These are phyloP conservation scores for Cyprinodon variegatus DNA, from an alignment of 2,113 vertebrate species.

Conservation along the genomic window DNA sequence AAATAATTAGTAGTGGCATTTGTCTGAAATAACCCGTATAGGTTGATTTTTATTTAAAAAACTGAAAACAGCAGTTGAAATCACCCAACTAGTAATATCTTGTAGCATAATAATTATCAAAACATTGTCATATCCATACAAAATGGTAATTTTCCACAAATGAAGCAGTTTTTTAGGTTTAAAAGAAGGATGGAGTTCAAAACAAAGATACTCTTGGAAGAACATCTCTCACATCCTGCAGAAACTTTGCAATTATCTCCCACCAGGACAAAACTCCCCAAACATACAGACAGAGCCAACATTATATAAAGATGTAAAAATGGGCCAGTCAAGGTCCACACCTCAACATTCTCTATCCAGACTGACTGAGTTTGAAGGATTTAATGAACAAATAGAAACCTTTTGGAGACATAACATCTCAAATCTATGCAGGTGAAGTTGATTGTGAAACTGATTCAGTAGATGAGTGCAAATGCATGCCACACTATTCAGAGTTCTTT, in stretches of 20 bases:
- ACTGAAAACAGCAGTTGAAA: too few relatives aligned
- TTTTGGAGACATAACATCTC: not conserved
- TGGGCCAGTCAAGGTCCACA: not conserved
- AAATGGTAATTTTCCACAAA: too few relatives aligned
- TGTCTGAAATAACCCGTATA: too few relatives aligned
- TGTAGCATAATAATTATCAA: too few relatives aligned
- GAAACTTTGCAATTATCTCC: not conserved
- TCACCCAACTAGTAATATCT: too few relatives aligned
- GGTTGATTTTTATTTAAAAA: too few relatives aligned
- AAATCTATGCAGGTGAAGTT: not conserved
- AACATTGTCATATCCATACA: too few relatives aligned
- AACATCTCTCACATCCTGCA: not conserved
- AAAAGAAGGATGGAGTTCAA: too few relatives aligned
- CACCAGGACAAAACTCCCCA: not conserved
- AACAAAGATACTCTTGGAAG: not conserved
- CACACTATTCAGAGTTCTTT: not conserved
- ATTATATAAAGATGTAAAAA: not conserved
- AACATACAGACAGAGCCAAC: not conserved
- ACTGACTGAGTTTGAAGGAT: not conserved
- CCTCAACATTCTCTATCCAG: not conserved
- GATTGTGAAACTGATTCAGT: not conserved
- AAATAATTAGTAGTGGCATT: too few relatives aligned
- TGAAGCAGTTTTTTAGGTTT: too few relatives aligned
- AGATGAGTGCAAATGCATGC: not conserved
- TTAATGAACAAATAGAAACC: not conserved